phyloP scores from a whole-genome alignment of 2,797 vertebrate species.

The Falco columbarius region DNA sequence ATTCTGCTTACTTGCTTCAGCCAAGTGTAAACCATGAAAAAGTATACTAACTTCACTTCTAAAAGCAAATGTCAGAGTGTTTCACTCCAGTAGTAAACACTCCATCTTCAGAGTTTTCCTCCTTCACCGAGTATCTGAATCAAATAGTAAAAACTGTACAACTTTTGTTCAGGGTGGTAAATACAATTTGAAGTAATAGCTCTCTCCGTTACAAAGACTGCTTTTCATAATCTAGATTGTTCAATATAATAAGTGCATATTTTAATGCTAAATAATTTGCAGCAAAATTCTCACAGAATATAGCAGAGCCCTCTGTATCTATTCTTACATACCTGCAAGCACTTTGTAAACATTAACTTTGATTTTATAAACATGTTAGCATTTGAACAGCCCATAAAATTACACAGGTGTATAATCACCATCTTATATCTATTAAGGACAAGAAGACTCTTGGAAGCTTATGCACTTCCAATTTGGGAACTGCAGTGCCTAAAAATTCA shows the following conservation, averaged over 20 bases:
- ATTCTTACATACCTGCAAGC: neutral
- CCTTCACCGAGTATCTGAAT: neutral
- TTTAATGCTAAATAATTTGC: neutral
- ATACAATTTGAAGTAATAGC: neutral
- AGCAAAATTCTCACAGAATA: neutral
- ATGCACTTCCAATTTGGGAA: neutral
- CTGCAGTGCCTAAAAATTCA: neutral
- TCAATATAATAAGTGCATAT: neutral
- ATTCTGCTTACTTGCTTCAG: constrained; percentile 40
- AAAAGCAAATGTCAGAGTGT: constrained; percentile 3
- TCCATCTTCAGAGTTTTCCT: neutral
- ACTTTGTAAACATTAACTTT: neutral
- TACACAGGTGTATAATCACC: neutral
- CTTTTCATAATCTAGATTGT: neutral
- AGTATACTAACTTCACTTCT: constrained; percentile 10
- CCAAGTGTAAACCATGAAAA: constrained; percentile 23
- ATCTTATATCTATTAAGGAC: neutral
- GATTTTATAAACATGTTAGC: neutral
- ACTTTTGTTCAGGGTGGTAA: neutral
- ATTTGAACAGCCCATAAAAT: neutral
- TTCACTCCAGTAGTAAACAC: neutral
- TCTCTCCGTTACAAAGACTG: neutral
- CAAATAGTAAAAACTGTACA: neutral
- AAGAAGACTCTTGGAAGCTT: neutral
- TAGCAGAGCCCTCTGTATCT: neutral